Evolutionary conservation across 2,888 invertebrate species (phyloP).

Genomic region (Coronaproctus castanopsis): DNA sequence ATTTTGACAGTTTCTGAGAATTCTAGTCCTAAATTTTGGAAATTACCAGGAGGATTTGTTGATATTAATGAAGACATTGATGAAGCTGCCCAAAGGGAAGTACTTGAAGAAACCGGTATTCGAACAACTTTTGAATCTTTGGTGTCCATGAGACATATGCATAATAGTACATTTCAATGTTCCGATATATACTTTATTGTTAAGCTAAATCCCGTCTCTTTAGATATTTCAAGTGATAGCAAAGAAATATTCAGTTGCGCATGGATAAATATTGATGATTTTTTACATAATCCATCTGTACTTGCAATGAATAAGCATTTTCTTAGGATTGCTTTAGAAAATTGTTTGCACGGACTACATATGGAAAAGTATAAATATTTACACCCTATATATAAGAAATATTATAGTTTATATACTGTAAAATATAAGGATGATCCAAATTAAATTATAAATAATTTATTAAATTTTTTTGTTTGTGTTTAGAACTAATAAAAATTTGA

Average conservation of each 20-base stretch:
- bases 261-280: conserved; percentile 68
- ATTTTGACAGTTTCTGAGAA: conserved; percentile 64
- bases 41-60: conserved; percentile 79
- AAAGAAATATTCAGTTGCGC: conserved; percentile 53
- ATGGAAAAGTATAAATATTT: conserved; percentile 3
- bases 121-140: conserved; percentile 52
- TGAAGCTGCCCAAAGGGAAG: conserved; percentile 65
- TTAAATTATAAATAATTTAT: no score
- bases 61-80: conserved; percentile 56
- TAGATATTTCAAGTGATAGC: conserved; percentile 43
- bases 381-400: conserved; percentile 5
- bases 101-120: conserved; percentile 76
- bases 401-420: conserved; percentile 5
- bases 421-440: no score
- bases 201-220: conserved; percentile 36
- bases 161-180: conserved; percentile 53
- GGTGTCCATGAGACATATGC: conserved; percentile 55
- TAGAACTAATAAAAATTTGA: no score
- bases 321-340: conserved; percentile 42
- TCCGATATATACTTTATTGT: conserved; percentile 73
- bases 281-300: conserved; percentile 45
- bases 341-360: conserved; percentile 21
- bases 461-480: no score
- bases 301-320: conserved; percentile 48
- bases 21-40: conserved; percentile 46